These are phyloP conservation scores for Eupithecia dodoneata DNA, from an alignment of 2,888 invertebrate genomes.

Conservation along the genomic window DNA sequence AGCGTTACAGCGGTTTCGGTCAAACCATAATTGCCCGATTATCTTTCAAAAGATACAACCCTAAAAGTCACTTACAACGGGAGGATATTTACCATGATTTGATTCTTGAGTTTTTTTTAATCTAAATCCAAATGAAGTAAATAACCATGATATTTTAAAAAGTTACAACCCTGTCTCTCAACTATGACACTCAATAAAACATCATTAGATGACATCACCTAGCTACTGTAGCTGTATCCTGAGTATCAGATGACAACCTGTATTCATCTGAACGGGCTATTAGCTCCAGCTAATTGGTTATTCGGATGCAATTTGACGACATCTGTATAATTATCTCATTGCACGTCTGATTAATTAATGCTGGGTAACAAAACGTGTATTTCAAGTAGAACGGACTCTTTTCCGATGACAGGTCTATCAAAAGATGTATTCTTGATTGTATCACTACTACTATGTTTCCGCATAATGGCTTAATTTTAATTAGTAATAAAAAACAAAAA, in stretches of 20 bases:
- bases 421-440: too few relatives aligned
- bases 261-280: neutral
- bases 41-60: neutral
- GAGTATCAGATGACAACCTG: constrained; percentile 13
- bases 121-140: too few relatives aligned
- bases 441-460: too few relatives aligned
- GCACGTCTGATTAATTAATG: neutral
- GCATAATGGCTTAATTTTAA: too few relatives aligned
- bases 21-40: neutral
- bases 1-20: too few relatives aligned
- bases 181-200: neutral
- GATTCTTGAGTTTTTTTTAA: too few relatives aligned
- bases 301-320: constrained; percentile 13
- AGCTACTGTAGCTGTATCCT: constrained; percentile 14
- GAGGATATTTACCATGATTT: too few relatives aligned
- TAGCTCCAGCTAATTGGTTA: neutral
- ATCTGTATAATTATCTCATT: constrained; percentile 5
- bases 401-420: neutral
- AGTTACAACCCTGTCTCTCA: neutral
- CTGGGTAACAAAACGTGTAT: neutral
- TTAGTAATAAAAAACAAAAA: too few relatives aligned
- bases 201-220: constrained; percentile 17
- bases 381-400: neutral
- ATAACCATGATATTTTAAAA: neutral
- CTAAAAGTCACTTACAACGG: neutral